A percentile compares a stretch with the other conserved stretches of the same genome.
Conservation (phyloP, 2,888 invertebrate species). For the Lasioglossum oenotherae region DNA sequence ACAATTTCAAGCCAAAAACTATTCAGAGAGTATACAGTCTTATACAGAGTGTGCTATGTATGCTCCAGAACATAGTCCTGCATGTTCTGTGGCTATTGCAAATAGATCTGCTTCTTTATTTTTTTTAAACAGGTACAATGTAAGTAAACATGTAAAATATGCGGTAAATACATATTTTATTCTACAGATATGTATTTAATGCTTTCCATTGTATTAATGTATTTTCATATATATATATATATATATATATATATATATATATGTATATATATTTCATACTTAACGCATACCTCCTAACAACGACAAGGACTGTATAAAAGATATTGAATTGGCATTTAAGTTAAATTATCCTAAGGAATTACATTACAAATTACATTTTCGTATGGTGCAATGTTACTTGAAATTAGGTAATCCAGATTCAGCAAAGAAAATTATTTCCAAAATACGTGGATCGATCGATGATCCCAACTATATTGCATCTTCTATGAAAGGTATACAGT, state of each 20-base stretch:
- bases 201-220: background rate
- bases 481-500: constrained; percentile 67
- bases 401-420: constrained; percentile 85
- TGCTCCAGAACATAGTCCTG: constrained; percentile 86
- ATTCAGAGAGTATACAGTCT: constrained; percentile 85
- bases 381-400: constrained; percentile 88
- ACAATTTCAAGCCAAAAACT: constrained; percentile 86
- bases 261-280: no score
- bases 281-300: background rate
- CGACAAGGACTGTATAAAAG: constrained; percentile 87
- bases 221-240: background rate
- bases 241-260: background rate
- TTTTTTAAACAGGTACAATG: constrained; percentile 87
- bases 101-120: constrained; percentile 89
- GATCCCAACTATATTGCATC: constrained; percentile 57
- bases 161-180: constrained; percentile 17
- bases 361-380: constrained; percentile 88
- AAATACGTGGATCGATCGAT: constrained; percentile 62
- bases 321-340: constrained; percentile 87
- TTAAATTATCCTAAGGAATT: constrained; percentile 88
- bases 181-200: constrained; percentile 1
- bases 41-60: constrained; percentile 88
- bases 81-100: constrained; percentile 88
- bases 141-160: constrained; percentile 75
- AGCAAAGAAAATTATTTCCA: constrained; percentile 79